Evolutionary conservation across 1,140 invertebrate genomes (phyloP).

Genomic region (Drosophila serrata): DNA sequence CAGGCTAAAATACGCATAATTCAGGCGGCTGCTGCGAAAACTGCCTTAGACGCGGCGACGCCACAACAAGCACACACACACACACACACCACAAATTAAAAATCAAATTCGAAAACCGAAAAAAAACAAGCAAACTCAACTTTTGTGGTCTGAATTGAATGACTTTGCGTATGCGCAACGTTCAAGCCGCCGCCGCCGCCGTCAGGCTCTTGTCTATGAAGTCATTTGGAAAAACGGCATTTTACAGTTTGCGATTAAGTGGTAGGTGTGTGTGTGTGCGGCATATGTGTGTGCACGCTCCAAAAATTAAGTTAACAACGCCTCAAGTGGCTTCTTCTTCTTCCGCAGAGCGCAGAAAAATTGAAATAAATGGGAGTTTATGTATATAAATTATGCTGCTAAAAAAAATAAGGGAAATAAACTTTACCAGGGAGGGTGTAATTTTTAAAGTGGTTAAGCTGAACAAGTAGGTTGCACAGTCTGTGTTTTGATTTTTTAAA

Average conservation of each 20-base stretch:
- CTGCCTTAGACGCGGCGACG: conserved; percentile 62
- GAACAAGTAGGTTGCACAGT: conserved; percentile 38
- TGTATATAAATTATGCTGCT: not conserved
- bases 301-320: conserved; percentile 84
- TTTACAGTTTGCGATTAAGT: conserved; percentile 75
- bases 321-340: conserved; percentile 66
- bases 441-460: conserved; percentile 40
- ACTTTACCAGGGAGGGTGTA: conserved; percentile 48
- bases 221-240: conserved; percentile 81
- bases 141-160: conserved; percentile 53
- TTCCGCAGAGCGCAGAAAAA: conserved; percentile 51
- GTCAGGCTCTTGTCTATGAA: conserved; percentile 78
- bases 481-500: conserved; percentile 11
- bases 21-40: conserved; percentile 55
- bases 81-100: conserved; percentile 24
- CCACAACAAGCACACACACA: conserved; percentile 20
- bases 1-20: conserved; percentile 69
- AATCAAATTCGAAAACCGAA: conserved; percentile 33
- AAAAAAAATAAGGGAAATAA: conserved; percentile 42
- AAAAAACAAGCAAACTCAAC: conserved; percentile 15
- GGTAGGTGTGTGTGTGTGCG: conserved; percentile 53
- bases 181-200: conserved; percentile 48
- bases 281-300: conserved; percentile 79
- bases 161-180: conserved; percentile 70
- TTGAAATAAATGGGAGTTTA: conserved; percentile 18